Base-by-base conservation (phyloP, 2,113 vertebrate genomes). In the Regulus satrapa region DNA sequence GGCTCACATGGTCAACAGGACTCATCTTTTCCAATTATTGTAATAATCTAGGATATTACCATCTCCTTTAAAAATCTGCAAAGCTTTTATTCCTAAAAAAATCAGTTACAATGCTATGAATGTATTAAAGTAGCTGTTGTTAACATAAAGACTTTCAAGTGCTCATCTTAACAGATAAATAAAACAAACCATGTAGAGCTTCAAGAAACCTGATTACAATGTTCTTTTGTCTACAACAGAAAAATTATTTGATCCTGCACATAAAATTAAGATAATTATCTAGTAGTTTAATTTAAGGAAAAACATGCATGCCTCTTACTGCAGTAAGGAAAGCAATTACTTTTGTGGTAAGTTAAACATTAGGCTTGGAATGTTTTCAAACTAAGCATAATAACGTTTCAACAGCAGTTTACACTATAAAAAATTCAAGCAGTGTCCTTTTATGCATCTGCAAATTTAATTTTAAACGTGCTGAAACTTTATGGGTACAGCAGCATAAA, bases 361-460 rank as follows among this genome's bases (percentile, higher is more conserved):
- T 93, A 94, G 71, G 79, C 92, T 93, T 93, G 85, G 94, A 92
- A 82, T 88, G 82, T 92, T 97, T 96, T 95, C 92, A 94, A 89
- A 89, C 78, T 56, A 89, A 85, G 67, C 88, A 89, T 88, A 95
- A 93, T 89, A 93, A 94, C 45, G 48, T 85, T 89, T 92, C 82
- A 85, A 45, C 85, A 89, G 85, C 8, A 1, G 74, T 85, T 96
- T 95, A 78, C 3, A 2, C 66, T 48, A 85, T 62, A 78, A 94
- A 94, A 91, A 52, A 94, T 20, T 89, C 69, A 91, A 75, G 49
- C 20, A 52, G 19, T 29, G 28, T 79, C 88, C 88, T 95, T 82
- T 93, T 88, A 85, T 40, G 23, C 41, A 73, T 68, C 45, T 92
- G 36, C 36, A 92, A 71, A 87, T 87, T 88, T 88, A 63, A 85